Base-by-base conservation (phyloP, 2,797 vertebrate genomes). In the Amblyopsis hoosieri region DNA sequence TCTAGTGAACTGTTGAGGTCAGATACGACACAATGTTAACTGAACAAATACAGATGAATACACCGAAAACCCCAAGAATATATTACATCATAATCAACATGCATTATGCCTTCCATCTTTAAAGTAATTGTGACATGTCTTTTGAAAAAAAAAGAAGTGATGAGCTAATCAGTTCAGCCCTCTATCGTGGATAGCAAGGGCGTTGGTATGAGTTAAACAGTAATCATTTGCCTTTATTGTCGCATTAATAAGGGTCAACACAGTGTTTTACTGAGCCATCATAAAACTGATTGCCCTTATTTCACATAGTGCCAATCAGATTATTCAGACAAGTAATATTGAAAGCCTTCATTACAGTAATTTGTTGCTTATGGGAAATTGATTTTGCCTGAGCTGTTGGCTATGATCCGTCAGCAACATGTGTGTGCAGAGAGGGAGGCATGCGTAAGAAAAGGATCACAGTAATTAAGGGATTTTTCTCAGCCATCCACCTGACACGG, bases 1-100 rank as follows among this genome's bases (percentile, higher is more conserved):
- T 90, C 52, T 73, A 94, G 71, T 61, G 83, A 79, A 74, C 93
- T 94, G 60, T 66, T 54, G 54, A 74, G 2, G 11, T n/a, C 48
- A 54, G 23, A 8, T 31, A 0, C 57, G 64, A 58, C 12, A 63
- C 9, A 29, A 14, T 45, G 11, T 29, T 33, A 12, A 57, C 19
- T 58, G 60, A n/a, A n/a, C 19, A 48, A 15, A 55, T 9, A 61
- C 42, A 57, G 3, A 14, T 6, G 23, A 54, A 12, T 54, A 54
- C 14, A 23, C 33, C 31, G 15, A 1, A 64, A 4, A 57, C 23
- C 5, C 49, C 6, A 53, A 62, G 1, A 54, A 29, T 2, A 49
- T 42, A 23, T 23, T 56, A 1, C 4, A 4, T 29, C 23, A 29
- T 29, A 29, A 29, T 60, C 14, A 19, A 8, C 37, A 42, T 8